Evolutionary conservation across 2,888 invertebrate genomes (phyloP).

Genomic region (Sepioteuthis lessoniana): DNA sequence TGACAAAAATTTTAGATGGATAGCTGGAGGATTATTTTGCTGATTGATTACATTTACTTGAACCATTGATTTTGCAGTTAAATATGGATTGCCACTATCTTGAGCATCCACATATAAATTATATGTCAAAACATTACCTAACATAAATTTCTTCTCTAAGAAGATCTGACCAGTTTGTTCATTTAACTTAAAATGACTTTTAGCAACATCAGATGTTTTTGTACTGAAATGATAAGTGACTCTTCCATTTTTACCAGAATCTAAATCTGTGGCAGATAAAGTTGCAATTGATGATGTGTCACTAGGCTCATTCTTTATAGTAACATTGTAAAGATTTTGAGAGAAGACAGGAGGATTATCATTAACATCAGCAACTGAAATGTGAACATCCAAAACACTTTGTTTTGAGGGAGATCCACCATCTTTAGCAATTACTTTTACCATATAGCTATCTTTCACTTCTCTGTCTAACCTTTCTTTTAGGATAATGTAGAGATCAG

Average conservation of each 20-base stretch:
- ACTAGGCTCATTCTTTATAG: constrained; percentile 33
- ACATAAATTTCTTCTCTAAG: background rate
- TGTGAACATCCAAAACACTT: background rate
- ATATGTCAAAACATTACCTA: background rate
- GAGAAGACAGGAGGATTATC: background rate
- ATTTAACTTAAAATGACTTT: background rate
- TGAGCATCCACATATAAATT: background rate
- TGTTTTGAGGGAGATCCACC: background rate
- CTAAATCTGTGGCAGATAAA: background rate
- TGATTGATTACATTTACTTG: background rate
- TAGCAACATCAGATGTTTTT: constrained; percentile 13
- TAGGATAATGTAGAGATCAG: background rate
- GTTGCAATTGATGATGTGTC: background rate
- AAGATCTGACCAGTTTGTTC: background rate
- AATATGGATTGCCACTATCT: background rate
- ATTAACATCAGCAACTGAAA: background rate
- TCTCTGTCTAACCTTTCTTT: background rate
- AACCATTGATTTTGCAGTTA: background rate
- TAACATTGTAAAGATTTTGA: background rate
- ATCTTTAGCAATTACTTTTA: background rate
- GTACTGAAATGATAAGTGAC: constrained; percentile 23
- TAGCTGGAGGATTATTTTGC: background rate
- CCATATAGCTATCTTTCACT: background rate
- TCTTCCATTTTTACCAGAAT: background rate
- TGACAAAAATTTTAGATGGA: background rate